These are phyloP conservation scores for Metellina segmentata DNA, from an alignment of 2,888 invertebrate species.

Conservation along the genomic window DNA sequence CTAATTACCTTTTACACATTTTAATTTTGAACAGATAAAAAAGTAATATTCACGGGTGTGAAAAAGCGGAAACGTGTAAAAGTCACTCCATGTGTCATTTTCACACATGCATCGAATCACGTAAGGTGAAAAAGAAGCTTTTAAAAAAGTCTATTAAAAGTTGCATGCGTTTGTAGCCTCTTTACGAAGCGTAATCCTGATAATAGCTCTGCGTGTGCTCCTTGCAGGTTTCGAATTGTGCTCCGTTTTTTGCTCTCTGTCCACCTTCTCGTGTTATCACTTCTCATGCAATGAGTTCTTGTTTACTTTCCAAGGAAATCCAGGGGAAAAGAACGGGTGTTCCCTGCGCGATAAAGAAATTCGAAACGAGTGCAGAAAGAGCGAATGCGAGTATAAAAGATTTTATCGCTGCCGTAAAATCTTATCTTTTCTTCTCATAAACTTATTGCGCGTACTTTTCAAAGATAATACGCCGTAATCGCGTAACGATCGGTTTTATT, in stretches of 20 bases:
- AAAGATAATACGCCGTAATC: conserved; percentile 56
- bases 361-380: conserved; percentile 23
- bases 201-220: not conserved
- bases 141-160: not conserved
- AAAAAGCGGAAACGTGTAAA: not conserved
- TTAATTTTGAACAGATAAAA: not conserved
- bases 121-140: not conserved
- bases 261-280: not conserved
- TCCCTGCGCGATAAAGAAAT: conserved; percentile 53
- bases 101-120: not conserved
- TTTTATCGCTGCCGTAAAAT: conserved; percentile 63
- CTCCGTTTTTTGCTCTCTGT: conserved; percentile 5
- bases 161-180: not conserved
- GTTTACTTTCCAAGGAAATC: conserved; percentile 36
- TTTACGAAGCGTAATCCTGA: not conserved
- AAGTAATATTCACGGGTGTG: not conserved
- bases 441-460: conserved; percentile 59
- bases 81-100: not conserved
- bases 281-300: conserved; percentile 32
- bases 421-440: conserved; percentile 65
- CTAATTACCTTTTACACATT: not conserved
- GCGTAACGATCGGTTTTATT: conserved; percentile 53
- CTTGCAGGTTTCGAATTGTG: conserved; percentile 7
- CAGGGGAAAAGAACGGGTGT: conserved; percentile 52
- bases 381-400: conserved; percentile 52